phyloP scores from a whole-genome alignment of 92 coral and sea anemone genomes.

The Anthopleura xanthogrammica region DNA sequence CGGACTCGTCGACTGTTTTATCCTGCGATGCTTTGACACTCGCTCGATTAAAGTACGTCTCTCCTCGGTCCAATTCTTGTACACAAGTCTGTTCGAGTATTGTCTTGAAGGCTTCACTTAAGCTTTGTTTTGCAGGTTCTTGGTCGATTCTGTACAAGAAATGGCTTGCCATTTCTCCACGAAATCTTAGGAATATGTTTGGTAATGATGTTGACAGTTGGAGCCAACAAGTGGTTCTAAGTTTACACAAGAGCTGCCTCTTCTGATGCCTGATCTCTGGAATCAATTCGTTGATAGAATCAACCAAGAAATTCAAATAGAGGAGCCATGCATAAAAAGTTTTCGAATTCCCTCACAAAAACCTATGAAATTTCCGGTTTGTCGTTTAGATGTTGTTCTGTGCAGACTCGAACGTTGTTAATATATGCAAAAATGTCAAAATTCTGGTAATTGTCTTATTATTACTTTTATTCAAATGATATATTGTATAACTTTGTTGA shows the following conservation, averaged over 20 bases:
- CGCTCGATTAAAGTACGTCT: constrained; percentile 29
- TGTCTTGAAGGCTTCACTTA: constrained; percentile 26
- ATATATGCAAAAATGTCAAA: constrained; percentile 7
- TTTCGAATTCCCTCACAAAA: no score
- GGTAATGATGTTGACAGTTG: no score
- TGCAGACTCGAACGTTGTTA: background rate
- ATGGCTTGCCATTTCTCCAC: background rate
- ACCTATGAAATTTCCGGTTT: no score
- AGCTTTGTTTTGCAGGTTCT: background rate
- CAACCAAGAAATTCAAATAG: no score
- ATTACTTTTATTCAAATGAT: background rate
- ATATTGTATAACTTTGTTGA: background rate
- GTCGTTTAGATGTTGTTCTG: no score
- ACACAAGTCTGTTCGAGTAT: constrained; percentile 33
- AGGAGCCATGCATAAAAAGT: no score
- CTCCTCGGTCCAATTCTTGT: constrained; percentile 43
- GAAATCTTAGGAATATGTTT: background rate
- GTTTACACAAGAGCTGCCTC: no score
- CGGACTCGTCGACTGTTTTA: background rate
- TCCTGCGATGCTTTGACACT: constrained; percentile 26
- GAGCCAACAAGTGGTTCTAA: no score
- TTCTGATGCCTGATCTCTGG: no score
- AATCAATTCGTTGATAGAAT: no score
- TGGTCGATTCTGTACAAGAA: constrained; percentile 12
- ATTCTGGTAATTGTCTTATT: background rate